Percentiles rank a stretch among this genome's conserved stretches.
Evolutionary conservation across 2,797 vertebrate genomes (phyloP).

Genomic region (Apogon talboti): DNA sequence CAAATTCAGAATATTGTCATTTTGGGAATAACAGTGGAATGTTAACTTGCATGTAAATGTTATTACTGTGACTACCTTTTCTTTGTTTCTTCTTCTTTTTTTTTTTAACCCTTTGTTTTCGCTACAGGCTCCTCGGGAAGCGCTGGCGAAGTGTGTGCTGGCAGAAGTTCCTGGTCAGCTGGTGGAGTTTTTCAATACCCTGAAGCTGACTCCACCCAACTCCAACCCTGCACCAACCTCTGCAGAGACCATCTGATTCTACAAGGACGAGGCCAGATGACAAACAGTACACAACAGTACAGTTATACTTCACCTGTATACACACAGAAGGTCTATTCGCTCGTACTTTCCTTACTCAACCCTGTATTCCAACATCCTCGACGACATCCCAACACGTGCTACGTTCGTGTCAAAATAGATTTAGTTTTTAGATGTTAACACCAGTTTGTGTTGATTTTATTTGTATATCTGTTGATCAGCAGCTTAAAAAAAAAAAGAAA

Average conservation of each 20-base stretch:
- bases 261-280: background rate
- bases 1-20: no score
- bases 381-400: background rate
- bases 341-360: background rate
- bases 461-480: background rate
- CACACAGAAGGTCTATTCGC: no score
- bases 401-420: background rate
- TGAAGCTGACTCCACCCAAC: conserved; percentile 88
- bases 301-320: conserved; percentile 1
- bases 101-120: background rate
- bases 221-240: conserved; percentile 57
- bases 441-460: background rate
- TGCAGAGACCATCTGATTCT: conserved; percentile 40
- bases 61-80: background rate
- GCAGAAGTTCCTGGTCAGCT: conserved; percentile 95
- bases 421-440: background rate
- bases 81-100: background rate
- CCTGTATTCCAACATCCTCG: background rate
- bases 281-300: background rate
- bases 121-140: conserved; percentile 89
- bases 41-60: no score
- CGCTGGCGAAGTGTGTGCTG: conserved; percentile 91
- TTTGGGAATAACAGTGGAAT: no score
- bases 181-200: conserved; percentile 89
- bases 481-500: conserved; percentile 1